Base-by-base conservation (phyloP, 1,140 invertebrate genomes). In the Zaprionus camerounensis region DNA sequence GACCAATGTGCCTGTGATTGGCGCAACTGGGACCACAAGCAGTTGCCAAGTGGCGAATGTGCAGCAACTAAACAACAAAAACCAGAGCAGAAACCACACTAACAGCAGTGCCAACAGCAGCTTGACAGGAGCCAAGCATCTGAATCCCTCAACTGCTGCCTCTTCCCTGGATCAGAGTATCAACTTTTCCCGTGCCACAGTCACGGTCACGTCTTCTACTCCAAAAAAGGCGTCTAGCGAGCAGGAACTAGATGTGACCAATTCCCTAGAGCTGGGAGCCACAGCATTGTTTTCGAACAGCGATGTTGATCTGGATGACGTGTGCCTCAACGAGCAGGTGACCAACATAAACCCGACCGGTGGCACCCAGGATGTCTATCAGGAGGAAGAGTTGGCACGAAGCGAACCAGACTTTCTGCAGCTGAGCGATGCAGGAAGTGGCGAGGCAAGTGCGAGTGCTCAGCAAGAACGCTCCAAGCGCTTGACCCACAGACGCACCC, bases 271-370 rank as follows among this genome's bases (percentile, higher is more conserved):
- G 61, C 93, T 95, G 76, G 94, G 95, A 28, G 94, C 95, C 1
- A 96, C 96, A 17, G 95, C 97, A 1, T 96, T 98, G 38, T 97
- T 98, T 92, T 97, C 97, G 1, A 98, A 98, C 84, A 98, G 97
- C 87, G 96, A 97, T n/a, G 97, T 98, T 1, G 97, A 97, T 92
- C 93, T 97, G 31, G 96, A 96, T 77, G 96, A 96, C 81, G 96
- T 96, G 1, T 96, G 95, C 82, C 93, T 97, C 2, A 96, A 97
- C 86, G 96, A 97, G 80, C 95, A 95, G 73, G 93, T 97, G 67
- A 80, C 95, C 5, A 94, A 93, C 36, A 66, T 92, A 11, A 85
- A 82, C 68, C 12, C 34, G 0, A 67, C 91, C 6, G 49, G 63
- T 22, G 49, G 44, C 51, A 28, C 26, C 7, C 75, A 78, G 59